phyloP scores from a whole-genome alignment of 64 coral and sea anemone species.

The Actinia tenebrosa region DNA sequence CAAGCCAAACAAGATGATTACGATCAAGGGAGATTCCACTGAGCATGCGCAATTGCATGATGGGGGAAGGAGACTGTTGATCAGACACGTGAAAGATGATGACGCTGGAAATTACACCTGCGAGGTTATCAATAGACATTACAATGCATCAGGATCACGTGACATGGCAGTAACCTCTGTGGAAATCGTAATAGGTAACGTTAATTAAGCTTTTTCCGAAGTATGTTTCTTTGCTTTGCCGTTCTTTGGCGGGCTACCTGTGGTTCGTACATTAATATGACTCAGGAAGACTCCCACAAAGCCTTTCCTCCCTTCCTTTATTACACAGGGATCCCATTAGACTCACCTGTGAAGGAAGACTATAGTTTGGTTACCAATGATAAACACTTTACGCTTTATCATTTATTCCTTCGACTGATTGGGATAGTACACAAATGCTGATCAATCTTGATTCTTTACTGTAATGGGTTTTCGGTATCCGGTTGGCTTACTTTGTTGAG shows the following conservation, averaged over 20 bases:
- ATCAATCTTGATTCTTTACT: no score
- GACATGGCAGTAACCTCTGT: neutral
- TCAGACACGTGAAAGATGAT: neutral
- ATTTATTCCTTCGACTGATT: no score
- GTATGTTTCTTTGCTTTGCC: no score
- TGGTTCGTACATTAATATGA: neutral
- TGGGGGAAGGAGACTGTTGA: neutral
- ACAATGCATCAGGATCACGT: neutral
- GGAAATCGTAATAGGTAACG: neutral
- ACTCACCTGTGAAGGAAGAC: no score
- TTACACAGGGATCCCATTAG: no score
- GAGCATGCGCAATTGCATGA: neutral
- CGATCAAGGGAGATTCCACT: neutral
- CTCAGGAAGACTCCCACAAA: no score
- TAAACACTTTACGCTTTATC: no score
- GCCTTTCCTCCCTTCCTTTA: no score
- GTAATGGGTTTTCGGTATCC: no score
- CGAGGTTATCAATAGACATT: neutral
- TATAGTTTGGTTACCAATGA: no score
- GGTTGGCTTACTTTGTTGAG: no score
- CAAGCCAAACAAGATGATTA: neutral
- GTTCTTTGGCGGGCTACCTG: neutral
- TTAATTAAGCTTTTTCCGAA: neutral
- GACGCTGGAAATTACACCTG: conserved; percentile 9
- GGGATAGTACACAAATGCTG: no score